Percentiles rank a stretch among this genome's conserved stretches.
phyloP scores from a whole-genome alignment of 2,888 invertebrate species.

The Lymantria monacha region DNA sequence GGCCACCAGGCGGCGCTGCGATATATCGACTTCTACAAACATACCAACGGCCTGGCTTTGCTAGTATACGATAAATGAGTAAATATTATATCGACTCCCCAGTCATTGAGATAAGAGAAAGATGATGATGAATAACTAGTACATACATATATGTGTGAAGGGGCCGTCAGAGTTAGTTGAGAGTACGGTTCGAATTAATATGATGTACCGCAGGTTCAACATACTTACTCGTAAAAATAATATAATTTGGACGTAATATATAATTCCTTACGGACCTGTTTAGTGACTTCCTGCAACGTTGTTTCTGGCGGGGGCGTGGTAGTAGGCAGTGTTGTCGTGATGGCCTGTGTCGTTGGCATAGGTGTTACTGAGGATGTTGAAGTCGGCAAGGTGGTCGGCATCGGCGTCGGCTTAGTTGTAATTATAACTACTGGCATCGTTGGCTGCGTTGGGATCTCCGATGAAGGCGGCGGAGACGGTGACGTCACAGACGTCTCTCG shows the following conservation, averaged over 20 bases:
- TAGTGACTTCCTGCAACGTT: slow-evolving; percentile 61
- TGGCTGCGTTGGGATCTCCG: slow-evolving; percentile 38
- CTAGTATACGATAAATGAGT: no score
- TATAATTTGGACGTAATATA: slow-evolving; percentile 6
- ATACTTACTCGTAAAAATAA: slow-evolving; percentile 8
- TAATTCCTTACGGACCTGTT: slow-evolving; percentile 56
- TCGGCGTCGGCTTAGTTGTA: slow-evolving; percentile 23
- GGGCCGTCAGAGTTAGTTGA: slow-evolving; percentile 18
- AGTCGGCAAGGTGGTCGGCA: slow-evolving; percentile 28
- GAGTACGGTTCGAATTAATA: background rate
- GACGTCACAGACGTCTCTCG: slow-evolving; percentile 47
- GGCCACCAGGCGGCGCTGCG: no score
- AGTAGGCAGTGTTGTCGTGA: slow-evolving; percentile 43
- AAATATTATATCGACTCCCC: no score
- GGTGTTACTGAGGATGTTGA: slow-evolving; percentile 36
- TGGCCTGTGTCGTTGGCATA: slow-evolving; percentile 36
- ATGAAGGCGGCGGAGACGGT: slow-evolving; percentile 43
- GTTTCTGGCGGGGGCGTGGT: slow-evolving; percentile 57
- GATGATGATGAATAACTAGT: no score
- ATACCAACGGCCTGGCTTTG: no score
- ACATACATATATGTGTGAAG: no score
- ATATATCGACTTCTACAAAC: no score
- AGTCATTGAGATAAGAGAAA: no score
- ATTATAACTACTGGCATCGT: slow-evolving; percentile 25
- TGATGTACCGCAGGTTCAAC: background rate